A percentile compares a stretch with the other conserved stretches of the same genome.
phyloP scores from a whole-genome alignment of 2,797 vertebrate species.

The Dermochelys coriacea region DNA sequence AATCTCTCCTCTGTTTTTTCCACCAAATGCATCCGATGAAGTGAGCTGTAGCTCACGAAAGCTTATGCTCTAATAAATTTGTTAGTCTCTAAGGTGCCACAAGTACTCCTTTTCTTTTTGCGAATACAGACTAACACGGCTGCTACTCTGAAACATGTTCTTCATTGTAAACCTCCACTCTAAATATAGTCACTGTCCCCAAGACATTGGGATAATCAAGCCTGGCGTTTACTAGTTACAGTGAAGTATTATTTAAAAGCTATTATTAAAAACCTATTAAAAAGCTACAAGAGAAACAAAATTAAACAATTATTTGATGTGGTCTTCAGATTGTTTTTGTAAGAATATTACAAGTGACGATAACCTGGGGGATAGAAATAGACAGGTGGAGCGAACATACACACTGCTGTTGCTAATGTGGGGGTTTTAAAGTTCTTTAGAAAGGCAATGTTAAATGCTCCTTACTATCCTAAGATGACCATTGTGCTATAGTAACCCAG shows the following conservation, averaged over 20 bases:
- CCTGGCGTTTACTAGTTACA: background rate
- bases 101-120: too few relatives aligned
- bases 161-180: constrained; percentile 8
- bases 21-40: too few relatives aligned
- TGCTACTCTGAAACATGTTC: too few relatives aligned
- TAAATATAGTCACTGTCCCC: background rate
- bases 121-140: too few relatives aligned
- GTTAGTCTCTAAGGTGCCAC: too few relatives aligned
- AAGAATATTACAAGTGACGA: background rate
- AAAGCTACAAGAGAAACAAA: constrained; percentile 2
- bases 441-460: background rate
- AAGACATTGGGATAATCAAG: background rate
- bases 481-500: background rate
- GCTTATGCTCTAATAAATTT: too few relatives aligned
- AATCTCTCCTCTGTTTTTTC: too few relatives aligned
- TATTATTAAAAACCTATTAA: background rate
- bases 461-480: background rate
- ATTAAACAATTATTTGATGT: background rate
- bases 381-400: background rate
- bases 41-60: too few relatives aligned
- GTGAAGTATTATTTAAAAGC: background rate
- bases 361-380: background rate
- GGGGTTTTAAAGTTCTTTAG: background rate
- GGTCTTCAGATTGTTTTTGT: background rate
- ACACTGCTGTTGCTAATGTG: background rate